These are phyloP conservation scores for Ornithoptera priamus DNA, from an alignment of 2,888 invertebrate genomes.

Conservation along the genomic window DNA sequence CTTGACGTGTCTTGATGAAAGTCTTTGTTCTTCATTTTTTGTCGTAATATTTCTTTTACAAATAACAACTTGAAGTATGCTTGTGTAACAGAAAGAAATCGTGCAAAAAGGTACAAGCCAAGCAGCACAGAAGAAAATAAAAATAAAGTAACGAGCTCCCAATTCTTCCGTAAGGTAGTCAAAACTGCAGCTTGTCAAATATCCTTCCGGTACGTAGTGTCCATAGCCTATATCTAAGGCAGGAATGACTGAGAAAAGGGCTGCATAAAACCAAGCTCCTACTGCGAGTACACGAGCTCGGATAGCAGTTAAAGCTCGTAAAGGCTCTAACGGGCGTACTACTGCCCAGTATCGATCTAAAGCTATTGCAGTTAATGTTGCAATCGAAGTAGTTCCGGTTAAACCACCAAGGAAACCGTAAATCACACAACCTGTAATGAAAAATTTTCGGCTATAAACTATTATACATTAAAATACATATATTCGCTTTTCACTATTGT, in stretches of 20 bases:
- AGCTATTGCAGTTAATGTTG: conserved; percentile 89
- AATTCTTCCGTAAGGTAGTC: conserved; percentile 87
- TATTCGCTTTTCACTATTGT: no score
- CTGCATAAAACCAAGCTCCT: conserved; percentile 87
- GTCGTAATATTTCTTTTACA: conserved; percentile 69
- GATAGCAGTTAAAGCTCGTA: conserved; percentile 81
- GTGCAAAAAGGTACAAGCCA: conserved; percentile 86
- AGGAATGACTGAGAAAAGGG: conserved; percentile 85
- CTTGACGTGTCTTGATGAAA: conserved; percentile 79
- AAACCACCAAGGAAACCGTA: conserved; percentile 91
- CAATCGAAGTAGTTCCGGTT: conserved; percentile 90
- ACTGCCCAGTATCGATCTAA: conserved; percentile 91
- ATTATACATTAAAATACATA: neutral
- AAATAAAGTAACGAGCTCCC: conserved; percentile 83
- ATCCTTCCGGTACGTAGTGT: conserved; percentile 90
- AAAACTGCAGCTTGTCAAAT: conserved; percentile 91
- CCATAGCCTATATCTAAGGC: conserved; percentile 85
- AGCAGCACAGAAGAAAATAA: conserved; percentile 86
- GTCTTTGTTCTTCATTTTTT: conserved; percentile 68
- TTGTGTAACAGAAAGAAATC: conserved; percentile 86
- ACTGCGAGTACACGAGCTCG: conserved; percentile 82
- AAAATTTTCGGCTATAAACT: neutral
- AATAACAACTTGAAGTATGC: conserved; percentile 84
- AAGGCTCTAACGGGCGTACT: conserved; percentile 86
- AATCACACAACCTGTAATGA: conserved; percentile 84